phyloP scores from a whole-genome alignment of 1,140 invertebrate species.

The Drosophila neocordata region DNA sequence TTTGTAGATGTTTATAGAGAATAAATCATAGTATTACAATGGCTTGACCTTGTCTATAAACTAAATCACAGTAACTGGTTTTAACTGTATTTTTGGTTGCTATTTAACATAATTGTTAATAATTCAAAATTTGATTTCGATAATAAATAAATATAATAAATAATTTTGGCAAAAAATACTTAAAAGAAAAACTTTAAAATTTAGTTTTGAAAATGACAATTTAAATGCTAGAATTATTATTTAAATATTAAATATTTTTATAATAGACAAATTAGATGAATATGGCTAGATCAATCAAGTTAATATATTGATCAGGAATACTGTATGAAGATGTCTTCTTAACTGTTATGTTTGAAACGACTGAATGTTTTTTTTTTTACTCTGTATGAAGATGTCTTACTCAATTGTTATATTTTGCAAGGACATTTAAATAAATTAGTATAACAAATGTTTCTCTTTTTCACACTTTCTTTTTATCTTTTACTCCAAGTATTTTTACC shows the following conservation, averaged over 20 bases:
- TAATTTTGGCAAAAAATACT: no score
- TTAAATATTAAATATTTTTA: no score
- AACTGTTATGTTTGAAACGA: neutral
- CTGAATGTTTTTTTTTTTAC: no score
- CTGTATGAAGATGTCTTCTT: no score
- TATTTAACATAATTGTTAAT: conserved; percentile 32
- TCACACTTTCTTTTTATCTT: neutral
- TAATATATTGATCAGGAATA: no score
- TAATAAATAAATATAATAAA: no score
- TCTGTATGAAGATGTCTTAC: no score
- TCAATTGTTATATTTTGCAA: neutral
- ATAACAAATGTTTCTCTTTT: neutral
- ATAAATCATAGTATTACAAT: conserved; percentile 40
- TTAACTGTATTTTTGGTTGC: conserved; percentile 35
- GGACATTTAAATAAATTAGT: neutral
- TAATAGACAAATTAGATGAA: neutral
- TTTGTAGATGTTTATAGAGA: conserved; percentile 15
- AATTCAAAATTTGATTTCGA: neutral
- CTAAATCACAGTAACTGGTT: conserved; percentile 51
- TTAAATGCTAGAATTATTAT: no score
- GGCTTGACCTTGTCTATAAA: conserved; percentile 36
- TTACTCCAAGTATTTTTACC: no score
- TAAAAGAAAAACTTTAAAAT: no score
- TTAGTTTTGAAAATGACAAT: no score
- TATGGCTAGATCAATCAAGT: neutral